Base-by-base conservation (phyloP, 2,888 invertebrate species). In the Ectemnius cavifrons region DNA sequence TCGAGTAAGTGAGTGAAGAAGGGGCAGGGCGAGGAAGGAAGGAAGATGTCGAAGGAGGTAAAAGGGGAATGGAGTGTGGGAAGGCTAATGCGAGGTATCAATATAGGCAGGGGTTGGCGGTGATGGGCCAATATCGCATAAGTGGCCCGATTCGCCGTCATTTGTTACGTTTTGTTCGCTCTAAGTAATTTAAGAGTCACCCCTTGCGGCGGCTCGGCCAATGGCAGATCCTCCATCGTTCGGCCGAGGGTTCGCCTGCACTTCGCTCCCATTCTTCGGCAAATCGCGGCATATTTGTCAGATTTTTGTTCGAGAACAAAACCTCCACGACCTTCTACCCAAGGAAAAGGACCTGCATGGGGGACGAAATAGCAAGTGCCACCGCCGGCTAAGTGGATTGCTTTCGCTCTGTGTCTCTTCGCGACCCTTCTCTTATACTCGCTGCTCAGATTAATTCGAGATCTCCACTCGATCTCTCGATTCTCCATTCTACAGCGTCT, bases 271-370 rank as follows among this genome's bases (percentile, higher is more conserved):
- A 87, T 89, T 89, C 87, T 88, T 86, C 86, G 85, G 88, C 84
- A 90, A 90, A 90, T 90, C 88, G 90, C 83, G 85, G 88, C 89
- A 90, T 90, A 90, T 90, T 90, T 90, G 90, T 90, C 89, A 90
- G 89, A 90, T 90, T 90, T 90, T 90, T 89, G 88, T 90, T 88
- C 85, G 79, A 77, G 88, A 87, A 89, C 87, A 89, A 90, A 90
- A 89, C 87, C 87, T 84, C 65, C 69, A 61, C 73, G 77, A 76
- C 75, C 77, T 77, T 77, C 75, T 72, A 14, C 52, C 52, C 14
- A 3, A 23, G 23, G 2, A 23, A 2, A 20, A 23, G 3, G 23
- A 23, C 23, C 3, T 46, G 18, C 60, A 45, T 49, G 14, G 66
- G 63, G 61, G 45, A 13, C 64, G 52, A 23, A 37, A 13, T 46